Evolutionary conservation across 2,888 invertebrate genomes (phyloP), one percentile per base, ranked within the genome.

Genomic region (Lepidocyrtinus sp.): DNA sequence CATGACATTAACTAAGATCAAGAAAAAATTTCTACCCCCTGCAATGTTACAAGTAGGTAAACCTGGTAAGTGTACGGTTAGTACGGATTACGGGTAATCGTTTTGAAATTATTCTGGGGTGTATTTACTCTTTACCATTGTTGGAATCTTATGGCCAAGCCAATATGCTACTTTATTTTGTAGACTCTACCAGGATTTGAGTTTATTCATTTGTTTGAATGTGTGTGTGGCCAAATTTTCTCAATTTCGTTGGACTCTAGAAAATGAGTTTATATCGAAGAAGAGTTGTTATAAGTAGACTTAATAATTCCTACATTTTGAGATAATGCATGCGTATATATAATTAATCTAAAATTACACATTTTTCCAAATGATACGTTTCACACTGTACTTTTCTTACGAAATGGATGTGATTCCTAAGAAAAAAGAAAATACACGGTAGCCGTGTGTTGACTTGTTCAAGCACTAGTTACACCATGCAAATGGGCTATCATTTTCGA

Each of bases 301-400:
- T 45, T 36, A n/a, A n/a, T 25, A 67, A 67, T 59, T 59, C 26
- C 46, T 50, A 27, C 70, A 71, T 46, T 70, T 69, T 69, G 55
- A 76, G 24, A 59, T 55, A 55, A 55, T 55, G 55, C 55, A 55
- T 55, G 55, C 19, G 55, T 72, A 25, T 63, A 65, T 77, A 72
- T 62, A 77, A 77, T 77, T 77, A 77, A 77, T 77, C 65, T 59
- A 59, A 72, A 77, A 77, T 72, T 76, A 76, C 61, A 71, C 77
- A 55, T 67, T 72, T 77, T 64, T 72, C 61, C 45, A 77, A 77
- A 77, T 77, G 77, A 72, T 77, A 77, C 61, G 59, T 71, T 71
- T 76, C 64, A n/a, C 46, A 26, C 15, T 46, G 15, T 15, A 26
- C 50, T 59, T 12, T 27, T 55, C 5, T 24, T 2, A 21, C 36